Base-by-base conservation (phyloP, 2,797 vertebrate genomes). In the Acomys russatus region DNA sequence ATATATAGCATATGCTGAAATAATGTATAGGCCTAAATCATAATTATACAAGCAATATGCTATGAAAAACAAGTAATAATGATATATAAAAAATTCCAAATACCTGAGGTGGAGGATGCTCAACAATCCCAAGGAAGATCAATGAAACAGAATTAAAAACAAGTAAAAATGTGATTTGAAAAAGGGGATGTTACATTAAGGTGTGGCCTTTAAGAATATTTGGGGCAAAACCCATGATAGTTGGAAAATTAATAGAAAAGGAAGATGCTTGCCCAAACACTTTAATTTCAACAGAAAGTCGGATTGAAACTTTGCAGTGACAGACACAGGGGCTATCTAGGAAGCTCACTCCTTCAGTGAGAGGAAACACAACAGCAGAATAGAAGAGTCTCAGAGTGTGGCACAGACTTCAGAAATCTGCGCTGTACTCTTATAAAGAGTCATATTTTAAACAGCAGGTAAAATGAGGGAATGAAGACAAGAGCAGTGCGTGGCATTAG, bases 1-100 rank as follows among this genome's bases (percentile, higher is more conserved):
- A 89, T 77, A 84, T 18, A 78, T 83, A 83, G 87, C 12, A 92
- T 61, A 56, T 90, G 74, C 51, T 94, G 25, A 91, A 95, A 86
- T 77, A 91, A 44, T 17, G 18, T 76, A 82, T 44, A 68, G 10
- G 4, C 87, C 78, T 73, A 30, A 84, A 71, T 77, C 63, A 82
- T 88, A 33, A 84, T 54, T 88, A 77, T 86, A 51, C 28, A 93
- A 82, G 2, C 6, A 91, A 84, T 77, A 64, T 90, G 10, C 44
- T 90, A 66, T 61, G 6, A 91, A 88, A 91, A 77, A 9, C 30
- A 49, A 91, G 33, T 83, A 73, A 78, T 22, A 89, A 61, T 64
- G 14, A 0, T 33, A 63, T 49, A 80, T 8, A 94, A 94, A 92
- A 14, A 85, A 71, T 63, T 89, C 3, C 35, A 83, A 76, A 92